Evolutionary conservation across 2,888 invertebrate genomes (phyloP).

Genomic region (Cheilosia pagana): DNA sequence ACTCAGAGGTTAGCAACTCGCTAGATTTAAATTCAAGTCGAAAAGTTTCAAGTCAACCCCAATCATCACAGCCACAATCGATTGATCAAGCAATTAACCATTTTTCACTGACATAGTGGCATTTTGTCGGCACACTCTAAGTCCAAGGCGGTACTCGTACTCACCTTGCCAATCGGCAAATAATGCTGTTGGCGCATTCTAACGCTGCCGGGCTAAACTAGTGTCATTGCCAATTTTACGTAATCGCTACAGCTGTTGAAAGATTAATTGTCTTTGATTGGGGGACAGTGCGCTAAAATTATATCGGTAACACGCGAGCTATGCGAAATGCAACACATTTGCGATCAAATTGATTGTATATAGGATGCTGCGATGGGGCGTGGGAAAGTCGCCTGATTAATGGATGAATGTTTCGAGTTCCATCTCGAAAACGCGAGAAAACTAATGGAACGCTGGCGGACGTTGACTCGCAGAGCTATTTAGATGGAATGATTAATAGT

Average conservation of each 20-base stretch:
- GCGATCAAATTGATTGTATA: slow-evolving; percentile 18
- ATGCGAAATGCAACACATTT: slow-evolving; percentile 14
- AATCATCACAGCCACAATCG: slow-evolving; percentile 41
- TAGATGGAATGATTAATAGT: slow-evolving; percentile 67
- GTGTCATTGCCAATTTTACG: slow-evolving; percentile 34
- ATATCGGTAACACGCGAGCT: background rate
- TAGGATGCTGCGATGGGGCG: slow-evolving; percentile 31
- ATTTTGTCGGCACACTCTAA: slow-evolving; percentile 34
- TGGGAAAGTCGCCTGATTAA: slow-evolving; percentile 46
- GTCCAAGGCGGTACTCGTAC: slow-evolving; percentile 25
- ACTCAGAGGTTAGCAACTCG: slow-evolving; percentile 63
- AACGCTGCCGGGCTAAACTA: background rate
- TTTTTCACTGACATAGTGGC: slow-evolving; percentile 33
- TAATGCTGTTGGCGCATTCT: background rate
- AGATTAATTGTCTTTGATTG: slow-evolving; percentile 46
- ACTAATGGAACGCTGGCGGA: slow-evolving; percentile 54
- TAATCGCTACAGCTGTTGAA: slow-evolving; percentile 9
- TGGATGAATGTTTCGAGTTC: slow-evolving; percentile 37
- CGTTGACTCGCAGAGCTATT: slow-evolving; percentile 63
- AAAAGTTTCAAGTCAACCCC: slow-evolving; percentile 47
- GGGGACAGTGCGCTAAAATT: background rate
- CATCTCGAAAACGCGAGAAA: slow-evolving; percentile 28
- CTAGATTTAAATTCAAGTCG: slow-evolving; percentile 50
- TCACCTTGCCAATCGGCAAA: slow-evolving; percentile 3
- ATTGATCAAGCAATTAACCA: slow-evolving; percentile 57